Evolutionary conservation across 1,140 invertebrate species (phyloP), one percentile per base, ranked within the genome.

Genomic region (Ceratina calcarata): DNA sequence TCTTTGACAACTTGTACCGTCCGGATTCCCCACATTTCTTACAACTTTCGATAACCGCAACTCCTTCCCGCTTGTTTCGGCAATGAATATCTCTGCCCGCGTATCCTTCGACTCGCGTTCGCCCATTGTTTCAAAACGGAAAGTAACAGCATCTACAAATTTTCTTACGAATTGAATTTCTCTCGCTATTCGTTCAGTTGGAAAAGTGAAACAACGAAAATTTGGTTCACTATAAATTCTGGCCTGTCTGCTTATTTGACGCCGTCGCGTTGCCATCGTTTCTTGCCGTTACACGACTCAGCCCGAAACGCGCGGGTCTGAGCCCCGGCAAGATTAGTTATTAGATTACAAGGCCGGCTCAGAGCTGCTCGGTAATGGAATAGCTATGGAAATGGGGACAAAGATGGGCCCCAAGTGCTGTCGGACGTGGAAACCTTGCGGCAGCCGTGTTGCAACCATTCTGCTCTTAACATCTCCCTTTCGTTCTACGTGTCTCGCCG

Each of bases 291-390:
- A 61, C 71, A 49, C 3, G 24, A 51, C 66, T 49, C 20, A 16
- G 37, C 49, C 37, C 65, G 55, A 45, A 20, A 58, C 45, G 49
- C 68, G 32, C 69, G 73, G 37, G 37, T 45, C 37, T 45, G 37
- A 45, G 37, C 69, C 69, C 58, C 67, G 49, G 51, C 62, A 55
- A 87, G 80, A 85, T 87, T 87, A 87, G 77, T 87, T 87, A 87
- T 87, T 87, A 85, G 85, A 87, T 87, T 80, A 80, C 85, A 80
- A 75, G 74, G 49, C 60, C 81, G 45, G 61, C 69, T 66, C 37
- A 72, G 77, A 76, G 37, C 65, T 60, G 45, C 53, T 32, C 57
- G 58, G 58, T 83, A 86, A 85, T 79, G 68, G 81, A 80, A 72
- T 64, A 68, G 80, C 49, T 86, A 86, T 86, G 85, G 84, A 83